Base-by-base conservation (phyloP, 2,888 invertebrate genomes). In the Protonemura montana region DNA sequence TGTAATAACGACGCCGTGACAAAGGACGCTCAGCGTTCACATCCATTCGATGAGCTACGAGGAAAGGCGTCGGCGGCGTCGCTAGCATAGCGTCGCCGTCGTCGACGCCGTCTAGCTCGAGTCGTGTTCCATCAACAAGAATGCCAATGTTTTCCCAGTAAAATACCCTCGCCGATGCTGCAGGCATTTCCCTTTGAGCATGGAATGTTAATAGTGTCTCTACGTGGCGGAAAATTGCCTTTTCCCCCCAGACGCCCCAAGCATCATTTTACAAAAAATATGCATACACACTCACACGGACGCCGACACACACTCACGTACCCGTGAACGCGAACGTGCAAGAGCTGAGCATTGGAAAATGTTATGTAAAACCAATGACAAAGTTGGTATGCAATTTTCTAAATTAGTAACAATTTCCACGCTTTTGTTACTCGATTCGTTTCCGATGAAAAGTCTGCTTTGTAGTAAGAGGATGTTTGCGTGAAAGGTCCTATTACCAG, bases 201-300 rank as follows among this genome's bases (percentile, higher is more conserved):
- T 30, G 81, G 81, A 81, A 81, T 81, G 81, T 81, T 81, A 81
- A 81, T 30, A 30, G 30, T 30, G 81, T 30, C 28, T 29, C 81
- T n/a, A 28, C 29, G 29, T n/a, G 28, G 81, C 81, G 81, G 81
- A 81, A 81, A 81, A 81, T 81, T 81, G 81, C 10, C 81, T 81
- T 81, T 30, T 28, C 81, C 81, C n/a, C 29, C n/a, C 28, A 78
- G 28, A 78, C 78, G 78, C 78, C 28, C 16, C 28, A 10, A 28
- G 78, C 78, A 27, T 59, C 59, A 59, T 59, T 59, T 59, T 59
- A 59, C 59, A 59, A 59, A 59, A 59, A 59, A 59, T 59, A 59
- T 7, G 21, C 59, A 21, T 13, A 21, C 21, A 59, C 59, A 59
- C 59, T 1, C 13, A 21, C 59, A 59, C 59, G 21, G 1, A 59